A percentile compares a stretch with the other conserved stretches of the same genome.
These are phyloP conservation scores for Panthera leo DNA, from an alignment of 2,113 vertebrate species.

Conservation along the genomic window DNA sequence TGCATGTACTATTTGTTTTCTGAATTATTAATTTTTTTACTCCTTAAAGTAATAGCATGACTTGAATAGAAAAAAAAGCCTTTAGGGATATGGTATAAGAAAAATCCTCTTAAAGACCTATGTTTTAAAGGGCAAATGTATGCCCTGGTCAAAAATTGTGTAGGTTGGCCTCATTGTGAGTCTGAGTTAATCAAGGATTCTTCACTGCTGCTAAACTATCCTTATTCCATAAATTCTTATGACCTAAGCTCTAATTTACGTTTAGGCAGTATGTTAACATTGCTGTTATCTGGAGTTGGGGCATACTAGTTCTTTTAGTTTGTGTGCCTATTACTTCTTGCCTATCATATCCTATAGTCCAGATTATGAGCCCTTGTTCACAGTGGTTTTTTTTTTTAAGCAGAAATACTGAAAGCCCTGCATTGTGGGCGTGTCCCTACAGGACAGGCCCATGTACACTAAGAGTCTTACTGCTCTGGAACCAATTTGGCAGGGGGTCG, in stretches of 20 bases:
- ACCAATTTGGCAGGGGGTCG: neutral
- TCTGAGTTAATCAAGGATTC: neutral
- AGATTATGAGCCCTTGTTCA: neutral
- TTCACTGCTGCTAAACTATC: neutral
- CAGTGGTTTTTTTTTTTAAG: neutral
- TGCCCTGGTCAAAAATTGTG: neutral
- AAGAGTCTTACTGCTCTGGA: neutral
- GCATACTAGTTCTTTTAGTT: neutral
- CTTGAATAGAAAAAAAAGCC: neutral
- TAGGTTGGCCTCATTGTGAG: neutral
- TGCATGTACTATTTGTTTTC: neutral
- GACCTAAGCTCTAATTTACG: neutral
- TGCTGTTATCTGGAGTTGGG: neutral
- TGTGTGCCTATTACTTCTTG: neutral
- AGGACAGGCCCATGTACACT: neutral
- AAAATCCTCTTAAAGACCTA: neutral
- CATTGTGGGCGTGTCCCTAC: fast-evolving
- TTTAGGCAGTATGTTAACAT: neutral
- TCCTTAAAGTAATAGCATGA: neutral
- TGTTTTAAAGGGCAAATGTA: neutral
- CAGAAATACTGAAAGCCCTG: neutral
- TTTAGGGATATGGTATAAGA: neutral
- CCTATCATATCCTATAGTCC: neutral
- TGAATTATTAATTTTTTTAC: neutral
- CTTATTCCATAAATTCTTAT: neutral